Evolutionary conservation across 2,888 invertebrate species (phyloP), one percentile per base, ranked within the genome.

Genomic region (Blera fallax): DNA sequence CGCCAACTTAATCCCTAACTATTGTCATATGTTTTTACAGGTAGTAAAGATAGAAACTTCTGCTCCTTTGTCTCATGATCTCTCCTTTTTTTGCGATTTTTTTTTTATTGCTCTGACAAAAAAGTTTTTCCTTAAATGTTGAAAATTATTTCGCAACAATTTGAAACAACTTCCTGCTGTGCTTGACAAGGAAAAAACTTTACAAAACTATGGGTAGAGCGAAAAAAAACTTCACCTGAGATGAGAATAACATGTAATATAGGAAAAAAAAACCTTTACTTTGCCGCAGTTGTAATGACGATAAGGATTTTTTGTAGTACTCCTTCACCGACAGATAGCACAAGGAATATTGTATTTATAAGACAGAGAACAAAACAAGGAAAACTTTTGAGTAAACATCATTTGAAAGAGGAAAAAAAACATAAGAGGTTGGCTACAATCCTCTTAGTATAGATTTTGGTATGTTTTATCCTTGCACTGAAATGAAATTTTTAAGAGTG

Each of bases 141-240:
- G 24, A 24, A 62, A 62, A 62, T 62, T 43, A 62, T 62, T 62
- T 62, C 29, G 62, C 62, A 62, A 62, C 40, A 40, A 40, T 40
- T 40, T 40, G 40, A 40, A 40, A 40, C 62, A 62, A 64, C 32
- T 64, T 64, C 29, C 48, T 29, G 29, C 18, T 18, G 32, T 29
- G 48, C 48, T 64, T 64, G 64, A 64, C 45, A 40, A 6, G 40
- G 40, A 5, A 40, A 40, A 40, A 40, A 40, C 40, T 40, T 40
- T 14, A 2, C 6, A 14, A 40, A 40, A 40, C 40, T 40, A 11
- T 11, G n/a, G 3, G 40, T 37, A 10, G 8, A 8, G 32, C n/a
- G n/a, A n/a, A n/a, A 4, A 40, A 40, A 40, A 40, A 14, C 40
- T 40, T 40, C 40, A 40, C 40, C 40, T 40, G 40, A 40, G 40